Conservation (phyloP, 2,113 vertebrate species). For the Cyrtonyx montezumae region DNA sequence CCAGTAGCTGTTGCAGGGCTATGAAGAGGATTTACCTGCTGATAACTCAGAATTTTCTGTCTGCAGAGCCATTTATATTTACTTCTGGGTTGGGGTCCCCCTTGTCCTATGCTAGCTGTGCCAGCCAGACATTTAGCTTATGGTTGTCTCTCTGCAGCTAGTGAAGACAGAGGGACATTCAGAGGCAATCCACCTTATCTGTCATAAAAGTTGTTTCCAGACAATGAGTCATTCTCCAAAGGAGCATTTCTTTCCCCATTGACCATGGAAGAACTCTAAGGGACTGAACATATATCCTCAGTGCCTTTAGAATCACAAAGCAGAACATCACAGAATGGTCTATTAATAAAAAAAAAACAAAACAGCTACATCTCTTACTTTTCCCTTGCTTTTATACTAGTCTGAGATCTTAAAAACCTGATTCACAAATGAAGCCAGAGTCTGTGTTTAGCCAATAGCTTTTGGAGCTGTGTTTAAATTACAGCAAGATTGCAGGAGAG, state of each 20-base stretch:
- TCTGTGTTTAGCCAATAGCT: neutral
- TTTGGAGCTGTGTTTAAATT: neutral
- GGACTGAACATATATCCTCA: neutral
- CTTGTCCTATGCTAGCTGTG: neutral
- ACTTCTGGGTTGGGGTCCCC: neutral
- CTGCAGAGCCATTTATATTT: neutral
- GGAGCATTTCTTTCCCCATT: neutral
- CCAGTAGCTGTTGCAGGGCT: neutral
- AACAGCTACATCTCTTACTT: neutral
- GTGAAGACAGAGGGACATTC: neutral
- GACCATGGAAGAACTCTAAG: neutral
- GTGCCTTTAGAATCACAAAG: neutral
- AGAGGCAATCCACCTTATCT: neutral
- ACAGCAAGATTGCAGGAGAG: neutral
- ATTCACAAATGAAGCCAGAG: neutral
- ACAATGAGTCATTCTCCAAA: rapidly evolving
- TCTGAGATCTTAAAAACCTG: neutral
- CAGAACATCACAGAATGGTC: neutral
- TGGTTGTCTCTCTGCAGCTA: neutral
- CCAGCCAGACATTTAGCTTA: neutral
- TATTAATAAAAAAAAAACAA: neutral
- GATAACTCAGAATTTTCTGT: neutral
- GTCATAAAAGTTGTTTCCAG: neutral
- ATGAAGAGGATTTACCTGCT: neutral
- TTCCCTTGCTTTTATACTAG: neutral